Percentiles rank a stretch among this genome's conserved stretches.
Evolutionary conservation across 2,797 vertebrate species (phyloP).

Genomic region (Coluber constrictor): DNA sequence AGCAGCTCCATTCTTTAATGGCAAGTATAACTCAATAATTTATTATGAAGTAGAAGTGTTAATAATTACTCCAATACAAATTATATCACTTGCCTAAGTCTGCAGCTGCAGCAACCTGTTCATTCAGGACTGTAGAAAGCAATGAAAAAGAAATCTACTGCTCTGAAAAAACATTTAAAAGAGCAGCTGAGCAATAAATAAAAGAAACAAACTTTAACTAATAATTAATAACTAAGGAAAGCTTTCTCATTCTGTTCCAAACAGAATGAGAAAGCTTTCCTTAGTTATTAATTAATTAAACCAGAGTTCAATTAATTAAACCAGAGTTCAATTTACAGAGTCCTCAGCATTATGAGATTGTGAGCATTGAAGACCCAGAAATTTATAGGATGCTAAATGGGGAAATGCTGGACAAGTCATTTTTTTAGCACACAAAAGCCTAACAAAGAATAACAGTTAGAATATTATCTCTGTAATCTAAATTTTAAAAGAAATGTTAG

Average conservation of each 20-base stretch:
- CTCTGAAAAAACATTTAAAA: not conserved
- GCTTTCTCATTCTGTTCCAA: not conserved
- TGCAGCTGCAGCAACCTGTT: not conserved
- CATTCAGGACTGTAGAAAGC: not conserved
- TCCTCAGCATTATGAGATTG: not conserved
- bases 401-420: not conserved
- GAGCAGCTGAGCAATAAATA: not conserved
- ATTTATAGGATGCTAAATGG: not conserved
- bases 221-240: not conserved
- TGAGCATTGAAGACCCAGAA: not conserved
- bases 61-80: not conserved
- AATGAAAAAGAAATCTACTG: not conserved
- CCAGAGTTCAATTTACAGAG: not conserved
- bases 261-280: too few species aligned
- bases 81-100: not conserved
- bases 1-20: not conserved
- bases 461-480: not conserved
- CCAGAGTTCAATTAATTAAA: too few species aligned
- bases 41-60: not conserved
- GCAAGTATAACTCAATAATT: not conserved
- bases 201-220: not conserved
- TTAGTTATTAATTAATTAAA: too few species aligned
- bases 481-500: not conserved
- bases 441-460: not conserved
- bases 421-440: not conserved